phyloP scores from a whole-genome alignment of 2,888 invertebrate genomes.

The Leuctra nigra region DNA sequence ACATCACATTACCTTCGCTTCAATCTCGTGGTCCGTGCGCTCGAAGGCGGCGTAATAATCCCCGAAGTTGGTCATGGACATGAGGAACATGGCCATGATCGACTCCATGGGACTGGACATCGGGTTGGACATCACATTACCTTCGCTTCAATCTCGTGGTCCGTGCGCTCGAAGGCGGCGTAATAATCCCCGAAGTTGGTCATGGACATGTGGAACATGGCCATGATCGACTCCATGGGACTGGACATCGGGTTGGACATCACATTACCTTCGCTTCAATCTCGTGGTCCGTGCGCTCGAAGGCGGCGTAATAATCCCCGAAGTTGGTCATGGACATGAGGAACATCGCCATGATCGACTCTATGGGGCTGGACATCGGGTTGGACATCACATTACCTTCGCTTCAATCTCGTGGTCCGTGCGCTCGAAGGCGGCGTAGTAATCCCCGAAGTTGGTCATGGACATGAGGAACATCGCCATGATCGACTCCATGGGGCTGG shows the following conservation, averaged over 20 bases:
- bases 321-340: slow-evolving; percentile 97
- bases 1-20: slow-evolving; percentile 82
- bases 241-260: slow-evolving; percentile 86
- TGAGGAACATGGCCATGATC: slow-evolving; percentile 95
- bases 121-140: slow-evolving; percentile 67
- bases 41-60: slow-evolving; percentile 90
- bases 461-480: slow-evolving; percentile 99
- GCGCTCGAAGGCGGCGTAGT: slow-evolving; percentile 83
- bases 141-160: slow-evolving; percentile 84
- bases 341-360: slow-evolving; percentile 96
- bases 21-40: slow-evolving; percentile 78
- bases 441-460: slow-evolving; percentile 91
- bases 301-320: slow-evolving; percentile 87
- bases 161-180: slow-evolving; percentile 79
- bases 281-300: slow-evolving; percentile 82
- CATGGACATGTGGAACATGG: slow-evolving; percentile 84
- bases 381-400: slow-evolving; percentile 89
- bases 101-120: slow-evolving; percentile 91
- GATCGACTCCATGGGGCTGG: slow-evolving; percentile 87
- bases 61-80: slow-evolving; percentile 95
- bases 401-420: slow-evolving; percentile 85
- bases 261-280: slow-evolving; percentile 77
- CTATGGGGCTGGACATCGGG: slow-evolving; percentile 87
- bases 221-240: slow-evolving; percentile 85
- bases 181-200: slow-evolving; percentile 96